A percentile compares a stretch with the other conserved stretches of the same genome.
phyloP scores from a whole-genome alignment of 2,888 invertebrate genomes.

The Sinelater perroti region DNA sequence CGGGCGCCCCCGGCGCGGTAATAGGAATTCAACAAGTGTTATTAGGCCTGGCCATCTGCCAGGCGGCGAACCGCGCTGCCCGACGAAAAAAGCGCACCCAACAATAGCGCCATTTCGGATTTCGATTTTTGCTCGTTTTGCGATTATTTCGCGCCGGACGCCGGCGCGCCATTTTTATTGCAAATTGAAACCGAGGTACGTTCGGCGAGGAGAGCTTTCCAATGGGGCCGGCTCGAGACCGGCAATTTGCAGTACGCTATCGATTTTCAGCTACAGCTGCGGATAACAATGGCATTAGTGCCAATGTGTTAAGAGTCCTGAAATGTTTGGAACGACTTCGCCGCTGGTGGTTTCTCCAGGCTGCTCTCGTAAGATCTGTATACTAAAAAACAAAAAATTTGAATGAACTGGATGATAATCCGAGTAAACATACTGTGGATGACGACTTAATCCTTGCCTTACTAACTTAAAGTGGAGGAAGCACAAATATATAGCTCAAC shows the following conservation, averaged over 20 bases:
- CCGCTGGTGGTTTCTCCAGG: too few relatives aligned
- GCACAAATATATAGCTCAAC: too few relatives aligned
- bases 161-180: conserved; percentile 30
- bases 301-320: too few relatives aligned
- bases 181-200: conserved; percentile 32
- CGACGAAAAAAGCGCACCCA: conserved; percentile 1
- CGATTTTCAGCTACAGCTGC: conserved; percentile 29
- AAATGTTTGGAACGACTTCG: too few relatives aligned
- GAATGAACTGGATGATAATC: too few relatives aligned
- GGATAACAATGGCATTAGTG: too few relatives aligned
- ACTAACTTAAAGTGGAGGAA: too few relatives aligned
- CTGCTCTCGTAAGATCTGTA: too few relatives aligned
- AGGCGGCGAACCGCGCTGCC: conserved; percentile 9
- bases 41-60: conserved; percentile 32
- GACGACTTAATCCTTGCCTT: too few relatives aligned
- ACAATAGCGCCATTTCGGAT: conserved; percentile 12
- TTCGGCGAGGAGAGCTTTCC: conserved; percentile 33
- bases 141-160: conserved; percentile 18
- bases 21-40: conserved; percentile 49
- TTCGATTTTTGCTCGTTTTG: conserved; percentile 18
- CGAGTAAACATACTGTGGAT: too few relatives aligned
- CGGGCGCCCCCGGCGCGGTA: conserved; percentile 39
- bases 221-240: conserved; percentile 24
- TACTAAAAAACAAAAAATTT: too few relatives aligned
- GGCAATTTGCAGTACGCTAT: conserved; percentile 29